Evolutionary conservation across 2,888 invertebrate species (phyloP).

Genomic region (Noctua janthina): DNA sequence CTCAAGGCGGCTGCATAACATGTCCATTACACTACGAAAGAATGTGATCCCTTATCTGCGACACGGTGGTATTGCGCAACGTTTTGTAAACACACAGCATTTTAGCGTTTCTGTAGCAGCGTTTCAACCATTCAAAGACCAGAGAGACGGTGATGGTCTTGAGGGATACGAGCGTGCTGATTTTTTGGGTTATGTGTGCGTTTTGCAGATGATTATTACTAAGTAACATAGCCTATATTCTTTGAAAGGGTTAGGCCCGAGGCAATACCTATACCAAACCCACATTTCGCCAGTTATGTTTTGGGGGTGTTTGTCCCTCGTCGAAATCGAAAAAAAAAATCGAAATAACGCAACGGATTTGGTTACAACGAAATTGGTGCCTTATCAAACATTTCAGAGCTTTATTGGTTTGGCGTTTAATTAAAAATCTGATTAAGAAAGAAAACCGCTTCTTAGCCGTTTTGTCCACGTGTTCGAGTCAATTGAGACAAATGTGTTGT

Average conservation of each 20-base stretch:
- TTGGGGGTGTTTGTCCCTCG: background rate
- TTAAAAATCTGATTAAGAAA: constrained; percentile 43
- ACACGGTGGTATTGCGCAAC: constrained; percentile 29
- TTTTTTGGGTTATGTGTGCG: background rate
- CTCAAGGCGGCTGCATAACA: constrained; percentile 18
- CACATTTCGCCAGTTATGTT: background rate
- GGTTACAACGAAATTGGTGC: constrained; percentile 1
- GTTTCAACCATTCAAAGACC: background rate
- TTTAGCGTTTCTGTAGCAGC: constrained; percentile 10
- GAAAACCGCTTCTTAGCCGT: constrained; percentile 11
- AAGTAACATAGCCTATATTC: background rate
- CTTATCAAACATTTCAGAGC: constrained; percentile 9
- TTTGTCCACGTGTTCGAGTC: constrained; percentile 32
- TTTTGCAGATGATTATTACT: background rate
- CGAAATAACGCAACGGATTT: constrained; percentile 10
- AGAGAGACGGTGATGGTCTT: background rate
- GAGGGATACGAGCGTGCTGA: background rate
- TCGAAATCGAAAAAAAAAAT: background rate
- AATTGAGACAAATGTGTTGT: constrained; percentile 39
- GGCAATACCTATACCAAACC: background rate
- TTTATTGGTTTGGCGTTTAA: constrained; percentile 26
- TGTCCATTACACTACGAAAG: constrained; percentile 20
- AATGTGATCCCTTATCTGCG: constrained; percentile 46
- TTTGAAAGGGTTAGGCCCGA: background rate
- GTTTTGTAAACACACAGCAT: constrained; percentile 32